Evolutionary conservation across 2,888 invertebrate genomes (phyloP).

Genomic region (Melanchra persicariae): DNA sequence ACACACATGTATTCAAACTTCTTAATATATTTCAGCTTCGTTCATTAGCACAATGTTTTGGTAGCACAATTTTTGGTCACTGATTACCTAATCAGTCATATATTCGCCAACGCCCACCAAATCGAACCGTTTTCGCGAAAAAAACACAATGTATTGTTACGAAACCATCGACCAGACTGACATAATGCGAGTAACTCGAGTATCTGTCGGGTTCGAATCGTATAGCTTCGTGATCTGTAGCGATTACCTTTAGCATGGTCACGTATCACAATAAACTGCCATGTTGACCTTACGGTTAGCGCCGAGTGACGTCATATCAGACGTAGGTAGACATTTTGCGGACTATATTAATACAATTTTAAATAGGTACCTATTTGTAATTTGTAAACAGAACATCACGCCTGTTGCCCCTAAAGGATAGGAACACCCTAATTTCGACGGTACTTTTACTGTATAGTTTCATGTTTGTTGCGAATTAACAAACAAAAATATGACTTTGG

Average conservation of each 20-base stretch:
- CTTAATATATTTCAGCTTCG: background rate
- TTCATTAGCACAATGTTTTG: background rate
- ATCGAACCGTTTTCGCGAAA: background rate
- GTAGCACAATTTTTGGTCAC: slow-evolving; percentile 1
- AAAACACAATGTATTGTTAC: slow-evolving; percentile 2
- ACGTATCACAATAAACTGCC: slow-evolving; percentile 27
- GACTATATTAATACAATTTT: background rate
- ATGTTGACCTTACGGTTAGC: slow-evolving; percentile 40
- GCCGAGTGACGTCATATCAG: slow-evolving; percentile 28
- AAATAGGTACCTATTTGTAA: background rate
- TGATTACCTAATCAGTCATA: slow-evolving; percentile 13
- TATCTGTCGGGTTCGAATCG: background rate
- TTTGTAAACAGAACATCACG: background rate
- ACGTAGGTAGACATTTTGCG: slow-evolving; percentile 4
- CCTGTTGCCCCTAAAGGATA: background rate
- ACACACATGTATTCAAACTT: background rate
- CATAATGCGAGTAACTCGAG: slow-evolving; percentile 15
- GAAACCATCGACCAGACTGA: slow-evolving; percentile 19
- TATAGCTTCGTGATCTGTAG: slow-evolving; percentile 29
- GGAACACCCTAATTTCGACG: too few species aligned
- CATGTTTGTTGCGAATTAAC: background rate
- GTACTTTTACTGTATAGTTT: background rate
- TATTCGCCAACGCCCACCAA: slow-evolving; percentile 14
- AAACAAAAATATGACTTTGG: background rate
- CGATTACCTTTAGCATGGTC: slow-evolving; percentile 29